A percentile compares a stretch with the other conserved stretches of the same genome.
phyloP scores from a whole-genome alignment of 1,140 invertebrate species.

The Drosophila carrolli region DNA sequence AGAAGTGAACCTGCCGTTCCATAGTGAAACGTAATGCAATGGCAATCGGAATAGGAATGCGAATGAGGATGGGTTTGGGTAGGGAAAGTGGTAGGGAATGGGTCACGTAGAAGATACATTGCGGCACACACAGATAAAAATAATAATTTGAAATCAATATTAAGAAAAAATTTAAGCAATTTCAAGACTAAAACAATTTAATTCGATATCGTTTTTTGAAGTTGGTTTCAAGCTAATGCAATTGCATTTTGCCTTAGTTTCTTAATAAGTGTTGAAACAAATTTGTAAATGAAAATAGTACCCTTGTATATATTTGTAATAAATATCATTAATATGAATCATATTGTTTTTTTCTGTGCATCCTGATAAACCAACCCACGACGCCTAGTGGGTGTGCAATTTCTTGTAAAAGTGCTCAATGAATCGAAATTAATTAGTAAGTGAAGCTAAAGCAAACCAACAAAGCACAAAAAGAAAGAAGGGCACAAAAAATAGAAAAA shows the following conservation, averaged over 20 bases:
- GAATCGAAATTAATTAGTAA: constrained; percentile 83
- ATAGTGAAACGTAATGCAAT: constrained; percentile 70
- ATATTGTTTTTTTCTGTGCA: background rate
- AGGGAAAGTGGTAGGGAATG: constrained; percentile 20
- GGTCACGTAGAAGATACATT: constrained; percentile 41
- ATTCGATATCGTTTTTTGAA: no score
- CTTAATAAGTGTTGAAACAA: no score
- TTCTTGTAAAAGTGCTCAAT: constrained; percentile 82
- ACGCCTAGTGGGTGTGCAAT: constrained; percentile 72
- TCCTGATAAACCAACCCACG: background rate
- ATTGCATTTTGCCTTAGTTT: no score
- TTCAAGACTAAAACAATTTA: no score
- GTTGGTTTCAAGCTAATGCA: no score
- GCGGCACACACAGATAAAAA: constrained; percentile 13
- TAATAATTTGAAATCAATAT: background rate
- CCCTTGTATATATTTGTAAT: no score
- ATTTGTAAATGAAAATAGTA: no score
- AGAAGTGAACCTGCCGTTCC: constrained; percentile 48
- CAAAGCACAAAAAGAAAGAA: constrained; percentile 38
- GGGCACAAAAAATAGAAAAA: constrained; percentile 32
- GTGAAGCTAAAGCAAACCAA: constrained; percentile 62
- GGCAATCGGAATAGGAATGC: constrained; percentile 54
- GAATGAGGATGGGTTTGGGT: constrained; percentile 15
- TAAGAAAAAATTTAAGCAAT: background rate
- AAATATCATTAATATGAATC: no score